These are phyloP conservation scores for Heliconius charithonia DNA, from an alignment of 2,888 invertebrate species.

Conservation along the genomic window DNA sequence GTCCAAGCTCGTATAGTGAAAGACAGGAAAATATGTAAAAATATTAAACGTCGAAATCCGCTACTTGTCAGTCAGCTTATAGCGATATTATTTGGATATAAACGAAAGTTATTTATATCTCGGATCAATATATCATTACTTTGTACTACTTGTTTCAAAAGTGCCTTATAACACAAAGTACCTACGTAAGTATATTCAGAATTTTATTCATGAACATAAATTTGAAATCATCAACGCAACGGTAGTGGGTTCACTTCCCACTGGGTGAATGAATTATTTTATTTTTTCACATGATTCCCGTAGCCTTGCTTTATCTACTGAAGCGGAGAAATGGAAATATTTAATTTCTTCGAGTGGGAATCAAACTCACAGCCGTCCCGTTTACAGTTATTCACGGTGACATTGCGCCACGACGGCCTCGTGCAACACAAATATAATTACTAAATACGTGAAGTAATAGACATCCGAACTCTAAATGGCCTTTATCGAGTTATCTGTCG, in stretches of 20 bases:
- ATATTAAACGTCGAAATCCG: background rate
- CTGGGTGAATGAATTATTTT: too few species aligned
- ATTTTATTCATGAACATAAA: too few species aligned
- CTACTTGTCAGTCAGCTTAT: background rate
- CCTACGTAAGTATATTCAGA: too few species aligned
- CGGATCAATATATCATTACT: background rate
- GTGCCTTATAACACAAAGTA: background rate
- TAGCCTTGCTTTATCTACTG: too few species aligned
- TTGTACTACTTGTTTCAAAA: background rate
- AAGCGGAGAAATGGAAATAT: too few species aligned
- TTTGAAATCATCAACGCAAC: too few species aligned
- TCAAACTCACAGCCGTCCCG: background rate
- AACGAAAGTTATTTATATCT: constrained; percentile 12
- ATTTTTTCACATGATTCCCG: too few species aligned
- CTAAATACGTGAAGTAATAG: constrained; percentile 8
- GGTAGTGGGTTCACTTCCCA: too few species aligned
- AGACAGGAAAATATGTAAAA: background rate
- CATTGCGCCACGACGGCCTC: background rate
- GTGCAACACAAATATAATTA: constrained; percentile 5
- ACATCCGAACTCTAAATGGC: constrained; percentile 32
- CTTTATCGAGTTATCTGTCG: constrained; percentile 29
- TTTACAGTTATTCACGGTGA: background rate
- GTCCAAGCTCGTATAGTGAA: too few species aligned
- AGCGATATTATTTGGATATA: constrained; percentile 1
- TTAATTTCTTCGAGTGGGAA: background rate